Evolutionary conservation across 2,888 invertebrate genomes (phyloP).

Genomic region (Eristalis pertinax): DNA sequence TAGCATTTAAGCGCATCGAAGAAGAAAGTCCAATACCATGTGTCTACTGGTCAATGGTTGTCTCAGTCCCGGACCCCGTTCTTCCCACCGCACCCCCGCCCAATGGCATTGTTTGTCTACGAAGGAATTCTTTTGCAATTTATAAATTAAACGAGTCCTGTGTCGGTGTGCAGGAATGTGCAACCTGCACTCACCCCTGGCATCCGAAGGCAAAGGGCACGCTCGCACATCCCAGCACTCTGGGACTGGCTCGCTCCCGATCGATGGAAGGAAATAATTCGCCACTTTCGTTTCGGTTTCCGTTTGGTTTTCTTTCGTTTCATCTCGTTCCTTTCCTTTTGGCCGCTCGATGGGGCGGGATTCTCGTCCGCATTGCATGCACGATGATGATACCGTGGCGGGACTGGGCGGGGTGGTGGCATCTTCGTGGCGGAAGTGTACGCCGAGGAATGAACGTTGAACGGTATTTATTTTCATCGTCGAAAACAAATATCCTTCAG

Average conservation of each 20-base stretch:
- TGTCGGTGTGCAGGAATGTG: constrained; percentile 13
- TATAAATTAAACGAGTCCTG: constrained; percentile 56
- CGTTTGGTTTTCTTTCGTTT: constrained; percentile 47
- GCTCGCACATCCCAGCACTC: neutral
- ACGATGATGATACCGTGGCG: neutral
- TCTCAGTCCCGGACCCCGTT: constrained; percentile 25
- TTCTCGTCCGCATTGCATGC: constrained; percentile 21
- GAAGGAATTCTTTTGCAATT: constrained; percentile 58
- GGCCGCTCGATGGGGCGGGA: neutral
- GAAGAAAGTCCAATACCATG: constrained; percentile 38
- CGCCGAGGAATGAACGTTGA: constrained; percentile 46
- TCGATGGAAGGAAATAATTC: constrained; percentile 67
- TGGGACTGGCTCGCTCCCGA: neutral
- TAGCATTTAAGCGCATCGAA: constrained; percentile 33
- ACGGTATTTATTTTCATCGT: constrained; percentile 66
- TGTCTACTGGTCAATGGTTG: constrained; percentile 27
- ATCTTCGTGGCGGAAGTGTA: constrained; percentile 47
- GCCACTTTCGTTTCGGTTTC: constrained; percentile 65
- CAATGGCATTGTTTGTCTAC: constrained; percentile 41
- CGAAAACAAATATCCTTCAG: constrained; percentile 67
- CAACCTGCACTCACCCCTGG: constrained; percentile 24
- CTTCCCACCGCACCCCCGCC: neutral
- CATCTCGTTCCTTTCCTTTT: neutral
- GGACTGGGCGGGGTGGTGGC: constrained; percentile 23
- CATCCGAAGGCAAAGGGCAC: constrained; percentile 33